Evolutionary conservation across 1,140 invertebrate species (phyloP).

Genomic region (Drosophila ogumai): DNA sequence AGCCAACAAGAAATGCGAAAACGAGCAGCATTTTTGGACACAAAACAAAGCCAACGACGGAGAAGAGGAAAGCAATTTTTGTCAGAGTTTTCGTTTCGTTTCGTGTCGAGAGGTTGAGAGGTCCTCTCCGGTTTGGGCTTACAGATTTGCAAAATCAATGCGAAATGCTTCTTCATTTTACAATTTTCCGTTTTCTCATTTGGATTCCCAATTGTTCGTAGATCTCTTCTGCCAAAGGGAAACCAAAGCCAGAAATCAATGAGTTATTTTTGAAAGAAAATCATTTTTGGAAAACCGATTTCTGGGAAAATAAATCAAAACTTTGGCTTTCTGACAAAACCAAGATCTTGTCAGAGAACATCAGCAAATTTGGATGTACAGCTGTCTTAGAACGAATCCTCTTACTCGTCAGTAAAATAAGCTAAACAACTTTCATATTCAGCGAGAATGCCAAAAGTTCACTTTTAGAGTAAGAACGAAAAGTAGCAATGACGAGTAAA

Average conservation of each 20-base stretch:
- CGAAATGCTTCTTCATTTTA: slow-evolving; percentile 26
- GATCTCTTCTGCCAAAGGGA: not conserved
- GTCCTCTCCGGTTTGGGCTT: slow-evolving; percentile 18
- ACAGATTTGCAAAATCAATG: slow-evolving; percentile 47
- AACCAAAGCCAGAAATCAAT: not conserved
- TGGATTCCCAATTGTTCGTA: slow-evolving; percentile 9
- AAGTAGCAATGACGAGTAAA: not conserved
- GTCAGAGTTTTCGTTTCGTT: slow-evolving; percentile 20
- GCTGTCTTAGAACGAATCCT: too few relatives aligned
- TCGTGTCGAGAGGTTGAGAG: slow-evolving; percentile 19
- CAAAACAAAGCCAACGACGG: slow-evolving; percentile 39
- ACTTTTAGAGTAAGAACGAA: too few relatives aligned
- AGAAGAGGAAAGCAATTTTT: slow-evolving; percentile 30
- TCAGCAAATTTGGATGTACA: not conserved
- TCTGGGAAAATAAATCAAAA: not conserved
- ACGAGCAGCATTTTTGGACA: slow-evolving; percentile 50
- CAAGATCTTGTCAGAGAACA: not conserved
- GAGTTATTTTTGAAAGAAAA: not conserved
- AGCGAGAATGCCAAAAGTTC: too few relatives aligned
- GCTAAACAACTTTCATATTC: not conserved
- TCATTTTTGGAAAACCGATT: not conserved
- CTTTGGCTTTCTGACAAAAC: not conserved
- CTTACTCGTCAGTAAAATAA: too few relatives aligned
- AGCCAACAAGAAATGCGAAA: slow-evolving; percentile 50
- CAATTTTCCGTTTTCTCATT: slow-evolving; percentile 31